Evolutionary conservation across 2,797 vertebrate genomes (phyloP).

Genomic region (Amphiprion clarkii): DNA sequence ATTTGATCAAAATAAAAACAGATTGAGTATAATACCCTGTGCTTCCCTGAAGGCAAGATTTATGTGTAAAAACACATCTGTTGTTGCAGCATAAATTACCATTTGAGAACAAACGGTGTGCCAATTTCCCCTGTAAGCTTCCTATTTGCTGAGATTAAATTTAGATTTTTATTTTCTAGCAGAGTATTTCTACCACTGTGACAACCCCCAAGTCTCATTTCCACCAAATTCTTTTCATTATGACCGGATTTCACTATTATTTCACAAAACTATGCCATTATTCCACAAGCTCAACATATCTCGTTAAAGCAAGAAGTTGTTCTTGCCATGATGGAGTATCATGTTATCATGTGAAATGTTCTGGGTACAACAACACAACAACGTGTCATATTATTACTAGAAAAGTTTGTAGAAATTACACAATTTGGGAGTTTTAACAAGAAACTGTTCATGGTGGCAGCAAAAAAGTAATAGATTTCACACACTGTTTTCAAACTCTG

Average conservation of each 20-base stretch:
- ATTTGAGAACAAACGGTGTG: no score
- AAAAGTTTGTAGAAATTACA: background rate
- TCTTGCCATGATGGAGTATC: background rate
- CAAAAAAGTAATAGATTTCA: background rate
- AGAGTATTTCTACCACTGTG: no score
- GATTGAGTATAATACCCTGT: background rate
- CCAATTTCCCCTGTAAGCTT: background rate
- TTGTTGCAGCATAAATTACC: conserved; percentile 5
- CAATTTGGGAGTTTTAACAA: background rate
- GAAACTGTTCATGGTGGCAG: background rate
- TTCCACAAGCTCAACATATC: background rate
- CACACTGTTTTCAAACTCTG: background rate
- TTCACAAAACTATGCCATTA: background rate
- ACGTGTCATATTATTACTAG: no score
- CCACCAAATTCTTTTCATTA: no score
- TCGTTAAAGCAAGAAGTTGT: conserved; percentile 7
- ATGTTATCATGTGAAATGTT: no score
- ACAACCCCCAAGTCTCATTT: no score
- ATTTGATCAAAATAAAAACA: background rate
- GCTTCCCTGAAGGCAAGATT: no score
- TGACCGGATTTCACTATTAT: no score
- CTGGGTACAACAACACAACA: no score
- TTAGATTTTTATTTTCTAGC: background rate
- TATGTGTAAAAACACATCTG: conserved; percentile 1
- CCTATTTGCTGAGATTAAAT: background rate